phyloP scores from a whole-genome alignment of 2,888 invertebrate genomes.

The Pteria penguin region DNA sequence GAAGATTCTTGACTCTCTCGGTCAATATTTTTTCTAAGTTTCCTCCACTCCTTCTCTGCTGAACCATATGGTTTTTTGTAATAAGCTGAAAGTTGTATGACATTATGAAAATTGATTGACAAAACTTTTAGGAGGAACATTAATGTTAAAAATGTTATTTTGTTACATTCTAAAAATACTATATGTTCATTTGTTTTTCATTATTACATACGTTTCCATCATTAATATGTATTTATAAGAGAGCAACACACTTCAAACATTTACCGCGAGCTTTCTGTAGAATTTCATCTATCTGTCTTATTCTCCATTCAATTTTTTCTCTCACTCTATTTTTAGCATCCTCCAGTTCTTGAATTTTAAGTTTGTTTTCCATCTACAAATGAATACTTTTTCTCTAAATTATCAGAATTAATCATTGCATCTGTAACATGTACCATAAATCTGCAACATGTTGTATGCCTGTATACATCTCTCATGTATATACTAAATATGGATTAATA shows the following conservation, averaged over 20 bases:
- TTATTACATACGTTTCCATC: too few species aligned
- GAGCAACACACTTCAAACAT: too few species aligned
- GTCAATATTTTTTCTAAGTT: slow-evolving; percentile 53
- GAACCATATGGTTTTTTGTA: slow-evolving; percentile 61
- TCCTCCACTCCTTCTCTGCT: slow-evolving; percentile 60
- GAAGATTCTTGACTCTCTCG: slow-evolving; percentile 42
- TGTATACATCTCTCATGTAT: too few species aligned
- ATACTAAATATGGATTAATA: too few species aligned
- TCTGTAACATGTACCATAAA: too few species aligned
- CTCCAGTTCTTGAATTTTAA: slow-evolving; percentile 40
- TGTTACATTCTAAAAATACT: neutral
- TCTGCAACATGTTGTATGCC: too few species aligned
- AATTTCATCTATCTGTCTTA: slow-evolving; percentile 57
- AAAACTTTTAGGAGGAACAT: neutral
- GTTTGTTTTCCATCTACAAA: slow-evolving; percentile 57
- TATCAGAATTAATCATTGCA: too few species aligned
- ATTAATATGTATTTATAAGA: too few species aligned
- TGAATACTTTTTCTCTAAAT: too few species aligned
- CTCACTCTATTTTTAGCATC: slow-evolving; percentile 40
- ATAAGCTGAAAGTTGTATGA: slow-evolving; percentile 54
- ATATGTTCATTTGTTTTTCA: neutral
- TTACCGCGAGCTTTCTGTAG: slow-evolving; percentile 60
- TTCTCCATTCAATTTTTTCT: slow-evolving; percentile 58
- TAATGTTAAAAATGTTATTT: neutral
- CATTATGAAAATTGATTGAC: neutral